Evolutionary conservation across 1,140 invertebrate species (phyloP).

Genomic region (Drosophila obscura): DNA sequence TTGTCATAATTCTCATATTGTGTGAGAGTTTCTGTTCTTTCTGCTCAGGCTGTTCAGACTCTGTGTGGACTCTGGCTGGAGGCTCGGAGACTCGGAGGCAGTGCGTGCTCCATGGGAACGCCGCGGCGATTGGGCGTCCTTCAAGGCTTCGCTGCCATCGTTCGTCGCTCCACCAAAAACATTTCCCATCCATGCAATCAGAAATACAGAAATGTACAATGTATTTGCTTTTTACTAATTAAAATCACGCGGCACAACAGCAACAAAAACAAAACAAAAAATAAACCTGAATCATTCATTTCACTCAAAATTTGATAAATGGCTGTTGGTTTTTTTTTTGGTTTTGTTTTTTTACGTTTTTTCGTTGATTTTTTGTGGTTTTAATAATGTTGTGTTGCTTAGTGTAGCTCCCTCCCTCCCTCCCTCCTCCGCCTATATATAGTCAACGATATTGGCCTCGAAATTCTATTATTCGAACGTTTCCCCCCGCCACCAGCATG

Average conservation of each 20-base stretch:
- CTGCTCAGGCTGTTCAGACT: not conserved
- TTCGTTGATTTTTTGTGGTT: slow-evolving; percentile 5
- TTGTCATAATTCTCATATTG: slow-evolving; percentile 82
- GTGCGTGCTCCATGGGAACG: slow-evolving; percentile 52
- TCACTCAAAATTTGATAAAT: slow-evolving; percentile 77
- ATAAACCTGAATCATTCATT: slow-evolving; percentile 74
- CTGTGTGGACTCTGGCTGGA: not conserved
- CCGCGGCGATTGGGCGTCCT: slow-evolving; percentile 37
- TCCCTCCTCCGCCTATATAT: slow-evolving; percentile 27
- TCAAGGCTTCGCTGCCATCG: slow-evolving; percentile 7
- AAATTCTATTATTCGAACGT: slow-evolving; percentile 48
- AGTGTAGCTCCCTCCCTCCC: too few relatives aligned
- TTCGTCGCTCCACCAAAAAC: slow-evolving; percentile 8
- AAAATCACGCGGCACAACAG: slow-evolving; percentile 48
- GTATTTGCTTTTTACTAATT: slow-evolving; percentile 74
- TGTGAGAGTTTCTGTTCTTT: slow-evolving; percentile 55
- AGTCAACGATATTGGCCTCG: slow-evolving; percentile 53
- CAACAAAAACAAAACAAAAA: slow-evolving; percentile 35
- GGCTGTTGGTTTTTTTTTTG: slow-evolving; percentile 37
- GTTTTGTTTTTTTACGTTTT: slow-evolving; percentile 6
- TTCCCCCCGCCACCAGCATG: slow-evolving; percentile 17
- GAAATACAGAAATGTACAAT: slow-evolving; percentile 34
- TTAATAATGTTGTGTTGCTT: too few relatives aligned
- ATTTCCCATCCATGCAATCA: slow-evolving; percentile 23
- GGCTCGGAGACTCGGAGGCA: slow-evolving; percentile 7